Conservation (phyloP, 2,797 vertebrate genomes). For the Phataginus tricuspis region DNA sequence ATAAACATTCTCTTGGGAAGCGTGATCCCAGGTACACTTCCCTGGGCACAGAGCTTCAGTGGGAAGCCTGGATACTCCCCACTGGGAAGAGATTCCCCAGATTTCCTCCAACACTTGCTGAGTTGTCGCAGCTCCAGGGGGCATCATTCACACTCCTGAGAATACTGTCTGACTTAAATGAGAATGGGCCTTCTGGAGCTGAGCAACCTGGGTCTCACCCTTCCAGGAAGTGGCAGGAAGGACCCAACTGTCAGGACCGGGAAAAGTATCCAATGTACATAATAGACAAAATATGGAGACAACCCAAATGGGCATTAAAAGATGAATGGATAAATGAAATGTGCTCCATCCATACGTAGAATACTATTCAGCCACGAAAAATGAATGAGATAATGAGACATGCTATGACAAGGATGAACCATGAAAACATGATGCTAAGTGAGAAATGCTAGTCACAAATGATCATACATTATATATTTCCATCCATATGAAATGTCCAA, state of each 20-base stretch:
- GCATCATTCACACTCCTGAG: not conserved
- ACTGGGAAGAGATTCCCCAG: not conserved
- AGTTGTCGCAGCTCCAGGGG: not conserved
- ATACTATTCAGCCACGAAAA: constrained; percentile 38
- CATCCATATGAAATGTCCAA: not conserved
- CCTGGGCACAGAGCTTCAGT: not conserved
- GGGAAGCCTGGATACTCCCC: not conserved
- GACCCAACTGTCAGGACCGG: not conserved
- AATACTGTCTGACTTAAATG: not conserved
- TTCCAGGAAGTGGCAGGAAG: constrained; percentile 34
- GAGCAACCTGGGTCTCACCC: not conserved
- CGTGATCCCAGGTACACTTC: not conserved
- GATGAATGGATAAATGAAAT: not conserved
- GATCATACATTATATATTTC: not conserved
- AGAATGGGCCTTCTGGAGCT: not conserved
- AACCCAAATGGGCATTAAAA: not conserved
- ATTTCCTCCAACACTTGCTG: not conserved
- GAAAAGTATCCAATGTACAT: not conserved
- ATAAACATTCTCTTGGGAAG: not conserved
- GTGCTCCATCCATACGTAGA: not conserved
- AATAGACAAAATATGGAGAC: constrained; percentile 7
- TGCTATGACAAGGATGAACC: not conserved
- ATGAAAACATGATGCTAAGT: not conserved
- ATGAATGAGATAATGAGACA: not conserved
- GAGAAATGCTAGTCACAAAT: not conserved